These are phyloP conservation scores for Psittacula cyanocephala DNA, from an alignment of 2,113 vertebrate species.

Conservation along the genomic window DNA sequence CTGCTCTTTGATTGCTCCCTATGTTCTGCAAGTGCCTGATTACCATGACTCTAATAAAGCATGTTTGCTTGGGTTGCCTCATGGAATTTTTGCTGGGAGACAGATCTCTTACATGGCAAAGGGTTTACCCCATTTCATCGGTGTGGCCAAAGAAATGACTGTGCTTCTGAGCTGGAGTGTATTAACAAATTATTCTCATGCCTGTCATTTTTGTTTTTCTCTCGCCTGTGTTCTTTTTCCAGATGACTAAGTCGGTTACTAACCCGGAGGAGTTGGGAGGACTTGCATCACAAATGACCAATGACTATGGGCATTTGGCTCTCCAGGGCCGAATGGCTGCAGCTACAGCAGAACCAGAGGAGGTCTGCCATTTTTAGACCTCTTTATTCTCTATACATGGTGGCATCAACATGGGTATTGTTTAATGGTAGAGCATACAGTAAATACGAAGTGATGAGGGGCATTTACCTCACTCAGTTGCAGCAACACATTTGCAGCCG, in stretches of 20 bases:
- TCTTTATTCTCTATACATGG: not conserved
- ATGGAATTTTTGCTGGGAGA: not conserved
- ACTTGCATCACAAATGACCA: constrained; percentile 96
- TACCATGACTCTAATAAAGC: constrained; percentile 48
- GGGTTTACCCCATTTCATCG: fast-evolving
- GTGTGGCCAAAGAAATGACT: constrained; percentile 6
- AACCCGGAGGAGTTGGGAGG: constrained; percentile 96
- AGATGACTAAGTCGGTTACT: constrained; percentile 99
- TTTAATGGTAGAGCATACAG: not conserved
- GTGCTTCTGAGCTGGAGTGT: constrained; percentile 43
- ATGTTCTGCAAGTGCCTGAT: not conserved
- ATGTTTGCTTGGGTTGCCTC: constrained; percentile 63
- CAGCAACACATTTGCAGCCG: not conserved
- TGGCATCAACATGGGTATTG: not conserved
- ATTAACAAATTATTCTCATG: constrained; percentile 72
- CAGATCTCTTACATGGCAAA: not conserved
- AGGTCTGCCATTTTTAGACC: constrained; percentile 80
- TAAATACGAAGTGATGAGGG: not conserved
- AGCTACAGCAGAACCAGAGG: constrained; percentile 92
- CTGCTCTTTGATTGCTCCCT: not conserved
- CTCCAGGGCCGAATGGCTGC: constrained; percentile 94
- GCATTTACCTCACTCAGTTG: not conserved
- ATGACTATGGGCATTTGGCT: constrained; percentile 95
- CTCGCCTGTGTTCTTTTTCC: constrained; percentile 74
- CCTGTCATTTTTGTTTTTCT: constrained; percentile 68